These are phyloP conservation scores for Venustaconcha ellipsiformis DNA, from an alignment of 1,140 invertebrate genomes.

Conservation along the genomic window DNA sequence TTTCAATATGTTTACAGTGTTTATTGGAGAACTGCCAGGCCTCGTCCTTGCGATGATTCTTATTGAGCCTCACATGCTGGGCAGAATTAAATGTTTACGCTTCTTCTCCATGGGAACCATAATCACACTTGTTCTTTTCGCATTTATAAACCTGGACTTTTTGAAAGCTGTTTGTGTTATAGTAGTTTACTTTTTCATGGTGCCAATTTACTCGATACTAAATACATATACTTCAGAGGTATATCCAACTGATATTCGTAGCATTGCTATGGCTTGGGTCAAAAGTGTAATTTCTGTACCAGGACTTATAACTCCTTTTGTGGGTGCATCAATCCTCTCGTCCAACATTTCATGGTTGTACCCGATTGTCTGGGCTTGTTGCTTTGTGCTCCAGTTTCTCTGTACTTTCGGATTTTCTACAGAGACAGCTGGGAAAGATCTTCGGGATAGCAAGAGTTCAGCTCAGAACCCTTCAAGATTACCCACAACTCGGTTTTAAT, in stretches of 20 bases:
- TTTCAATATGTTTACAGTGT: conserved; percentile 61
- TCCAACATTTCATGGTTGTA: conserved; percentile 55
- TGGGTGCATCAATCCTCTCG: conserved; percentile 52
- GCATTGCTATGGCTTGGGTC: conserved; percentile 57
- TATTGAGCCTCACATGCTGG: conserved; percentile 54
- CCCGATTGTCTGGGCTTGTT: conserved; percentile 49
- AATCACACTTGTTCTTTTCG: conserved; percentile 50
- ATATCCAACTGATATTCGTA: conserved; percentile 56
- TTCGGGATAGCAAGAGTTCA: conserved; percentile 29
- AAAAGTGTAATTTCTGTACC: conserved; percentile 56
- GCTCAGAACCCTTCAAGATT: too few species aligned
- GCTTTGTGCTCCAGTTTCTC: conserved; percentile 53
- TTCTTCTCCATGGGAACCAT: conserved; percentile 51
- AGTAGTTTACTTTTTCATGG: conserved; percentile 61
- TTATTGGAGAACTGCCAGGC: conserved; percentile 62
- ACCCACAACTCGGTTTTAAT: too few species aligned
- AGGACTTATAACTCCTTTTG: conserved; percentile 55
- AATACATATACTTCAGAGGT: conserved; percentile 62
- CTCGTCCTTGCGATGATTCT: conserved; percentile 56
- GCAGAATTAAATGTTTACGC: conserved; percentile 54
- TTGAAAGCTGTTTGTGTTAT: conserved; percentile 54
- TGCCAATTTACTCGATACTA: conserved; percentile 61
- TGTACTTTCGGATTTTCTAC: conserved; percentile 45
- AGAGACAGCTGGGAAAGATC: conserved; percentile 52
- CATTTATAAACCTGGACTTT: conserved; percentile 44